Percentiles rank a stretch among this genome's conserved stretches.
Evolutionary conservation across 2,888 invertebrate genomes (phyloP).

Genomic region (Melanchra persicariae): DNA sequence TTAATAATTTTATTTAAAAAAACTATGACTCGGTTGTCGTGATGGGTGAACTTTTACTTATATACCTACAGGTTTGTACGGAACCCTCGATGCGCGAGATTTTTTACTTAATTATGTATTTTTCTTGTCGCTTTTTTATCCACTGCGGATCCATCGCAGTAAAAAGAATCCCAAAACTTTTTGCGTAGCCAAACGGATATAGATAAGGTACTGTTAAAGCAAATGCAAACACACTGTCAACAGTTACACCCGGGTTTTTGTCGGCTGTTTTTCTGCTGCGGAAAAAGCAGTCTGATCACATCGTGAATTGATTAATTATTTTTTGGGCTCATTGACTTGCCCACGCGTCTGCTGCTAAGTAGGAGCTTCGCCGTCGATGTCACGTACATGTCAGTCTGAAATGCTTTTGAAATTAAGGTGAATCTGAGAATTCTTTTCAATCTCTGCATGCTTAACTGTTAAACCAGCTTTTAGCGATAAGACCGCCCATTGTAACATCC

Average conservation of each 20-base stretch:
- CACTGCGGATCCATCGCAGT: background rate
- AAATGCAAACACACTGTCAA: constrained; percentile 40
- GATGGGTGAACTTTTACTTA: too few relatives aligned
- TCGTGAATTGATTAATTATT: constrained; percentile 45
- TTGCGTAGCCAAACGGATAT: constrained; percentile 18
- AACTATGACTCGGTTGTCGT: too few relatives aligned
- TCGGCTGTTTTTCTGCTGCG: constrained; percentile 24
- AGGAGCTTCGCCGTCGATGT: background rate
- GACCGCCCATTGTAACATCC: too few relatives aligned
- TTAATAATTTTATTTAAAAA: too few relatives aligned
- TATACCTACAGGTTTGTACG: too few relatives aligned
- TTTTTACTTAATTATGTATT: too few relatives aligned
- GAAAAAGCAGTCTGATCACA: constrained; percentile 46
- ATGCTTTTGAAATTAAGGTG: background rate
- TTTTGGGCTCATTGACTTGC: constrained; percentile 50
- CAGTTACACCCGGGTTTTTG: constrained; percentile 39
- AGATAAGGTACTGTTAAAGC: constrained; percentile 15
- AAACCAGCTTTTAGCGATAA: background rate
- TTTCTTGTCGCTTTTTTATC: background rate
- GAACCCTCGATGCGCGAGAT: too few relatives aligned
- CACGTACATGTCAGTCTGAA: background rate
- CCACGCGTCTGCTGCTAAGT: constrained; percentile 11
- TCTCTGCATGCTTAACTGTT: background rate
- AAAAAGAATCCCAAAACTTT: constrained; percentile 3
- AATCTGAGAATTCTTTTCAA: background rate